A percentile compares a stretch with the other conserved stretches of the same genome.
These are phyloP conservation scores for Chrysotoxum bicinctum DNA, from an alignment of 2,888 invertebrate genomes.

Conservation along the genomic window DNA sequence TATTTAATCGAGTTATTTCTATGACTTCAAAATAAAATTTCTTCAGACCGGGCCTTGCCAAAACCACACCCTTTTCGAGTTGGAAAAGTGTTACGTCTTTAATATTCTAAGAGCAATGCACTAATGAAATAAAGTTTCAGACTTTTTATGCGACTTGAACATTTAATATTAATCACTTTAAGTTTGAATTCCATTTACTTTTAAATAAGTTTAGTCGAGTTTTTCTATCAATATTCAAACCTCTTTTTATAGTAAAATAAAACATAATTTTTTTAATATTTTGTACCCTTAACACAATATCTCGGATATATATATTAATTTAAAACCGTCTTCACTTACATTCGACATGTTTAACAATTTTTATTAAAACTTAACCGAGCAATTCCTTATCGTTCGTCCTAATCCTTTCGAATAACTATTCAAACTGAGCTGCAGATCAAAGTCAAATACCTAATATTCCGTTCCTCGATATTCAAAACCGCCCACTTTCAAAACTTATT, in stretches of 20 bases:
- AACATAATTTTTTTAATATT: background rate
- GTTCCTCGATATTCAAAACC: background rate
- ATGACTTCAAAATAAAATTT: background rate
- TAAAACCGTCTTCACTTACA: constrained; percentile 38
- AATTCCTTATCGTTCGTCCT: constrained; percentile 29
- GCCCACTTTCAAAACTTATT: constrained; percentile 23
- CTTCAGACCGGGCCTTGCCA: background rate
- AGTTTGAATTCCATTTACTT: background rate
- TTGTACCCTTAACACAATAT: background rate
- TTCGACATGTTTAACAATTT: constrained; percentile 46
- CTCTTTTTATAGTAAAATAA: background rate
- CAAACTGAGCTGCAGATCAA: constrained; percentile 30
- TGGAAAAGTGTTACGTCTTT: background rate
- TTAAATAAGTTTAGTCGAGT: background rate
- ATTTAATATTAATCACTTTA: background rate
- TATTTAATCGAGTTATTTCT: background rate
- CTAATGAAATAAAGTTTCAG: background rate
- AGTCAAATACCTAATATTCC: constrained; percentile 8
- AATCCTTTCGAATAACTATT: constrained; percentile 58
- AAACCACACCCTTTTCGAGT: background rate
- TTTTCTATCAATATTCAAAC: background rate
- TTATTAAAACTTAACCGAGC: background rate
- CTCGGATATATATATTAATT: background rate
- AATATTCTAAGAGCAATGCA: background rate
- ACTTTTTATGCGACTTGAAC: background rate